These are phyloP conservation scores for Peromyscus californicus DNA, from an alignment of 2,113 vertebrate genomes.

Conservation along the genomic window DNA sequence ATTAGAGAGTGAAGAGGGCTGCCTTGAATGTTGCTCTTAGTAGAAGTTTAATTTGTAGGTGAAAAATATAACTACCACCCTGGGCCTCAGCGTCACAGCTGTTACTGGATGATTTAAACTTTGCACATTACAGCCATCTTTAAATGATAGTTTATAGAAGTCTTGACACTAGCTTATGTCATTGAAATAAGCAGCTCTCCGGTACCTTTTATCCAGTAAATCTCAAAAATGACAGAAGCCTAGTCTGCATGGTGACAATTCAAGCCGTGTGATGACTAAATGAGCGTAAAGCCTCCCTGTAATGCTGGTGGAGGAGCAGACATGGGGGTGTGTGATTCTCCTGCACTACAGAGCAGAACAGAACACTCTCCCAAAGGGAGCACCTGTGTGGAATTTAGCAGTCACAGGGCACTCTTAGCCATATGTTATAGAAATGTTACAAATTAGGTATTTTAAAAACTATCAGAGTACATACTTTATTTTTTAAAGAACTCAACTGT, in stretches of 20 bases:
- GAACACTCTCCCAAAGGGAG: not conserved
- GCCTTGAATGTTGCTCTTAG: not conserved
- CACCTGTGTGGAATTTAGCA: not conserved
- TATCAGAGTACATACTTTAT: not conserved
- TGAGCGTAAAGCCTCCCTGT: not conserved
- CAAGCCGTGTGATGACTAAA: not conserved
- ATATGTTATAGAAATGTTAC: constrained; percentile 8
- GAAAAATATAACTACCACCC: not conserved
- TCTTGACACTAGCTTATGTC: not conserved
- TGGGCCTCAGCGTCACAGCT: not conserved
- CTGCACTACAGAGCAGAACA: not conserved
- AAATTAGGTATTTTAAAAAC: constrained; percentile 5
- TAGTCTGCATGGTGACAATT: not conserved
- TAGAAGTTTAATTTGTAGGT: constrained; percentile 3
- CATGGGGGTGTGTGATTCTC: not conserved
- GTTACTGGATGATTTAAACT: not conserved
- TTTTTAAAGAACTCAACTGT: not conserved
- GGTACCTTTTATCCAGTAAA: constrained; percentile 16
- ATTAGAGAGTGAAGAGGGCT: constrained; percentile 9
- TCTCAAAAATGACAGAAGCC: constrained; percentile 51
- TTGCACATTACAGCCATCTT: not conserved
- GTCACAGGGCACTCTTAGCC: constrained; percentile 3
- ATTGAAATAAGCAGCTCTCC: not conserved
- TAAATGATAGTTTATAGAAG: constrained; percentile 21
- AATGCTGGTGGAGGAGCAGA: not conserved